A percentile compares a stretch with the other conserved stretches of the same genome.
phyloP scores from a whole-genome alignment of 2,797 vertebrate species.

The Arctocebus calabarensis region DNA sequence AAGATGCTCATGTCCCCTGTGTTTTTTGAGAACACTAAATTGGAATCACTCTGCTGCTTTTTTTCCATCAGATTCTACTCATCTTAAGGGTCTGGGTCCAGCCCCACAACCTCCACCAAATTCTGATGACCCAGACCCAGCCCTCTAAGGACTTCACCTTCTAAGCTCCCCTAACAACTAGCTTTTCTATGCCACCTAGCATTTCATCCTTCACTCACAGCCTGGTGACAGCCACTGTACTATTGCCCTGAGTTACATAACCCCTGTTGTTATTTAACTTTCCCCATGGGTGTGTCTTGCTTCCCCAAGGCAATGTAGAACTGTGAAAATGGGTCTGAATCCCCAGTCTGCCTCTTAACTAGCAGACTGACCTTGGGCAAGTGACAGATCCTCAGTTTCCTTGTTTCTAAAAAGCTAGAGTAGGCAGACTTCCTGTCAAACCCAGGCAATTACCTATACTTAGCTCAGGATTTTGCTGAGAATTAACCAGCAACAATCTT shows the following conservation, averaged over 20 bases:
- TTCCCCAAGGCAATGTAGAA: conserved; percentile 35
- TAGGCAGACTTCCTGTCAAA: background rate
- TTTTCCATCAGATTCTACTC: background rate
- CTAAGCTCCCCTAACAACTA: background rate
- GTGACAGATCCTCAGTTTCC: conserved; percentile 52
- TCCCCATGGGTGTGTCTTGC: background rate
- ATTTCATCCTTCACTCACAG: background rate
- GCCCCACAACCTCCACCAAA: background rate
- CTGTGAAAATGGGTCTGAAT: conserved; percentile 41
- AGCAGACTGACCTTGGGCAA: background rate
- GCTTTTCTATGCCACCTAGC: background rate
- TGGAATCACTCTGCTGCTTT: background rate
- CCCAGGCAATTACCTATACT: background rate
- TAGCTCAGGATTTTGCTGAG: background rate
- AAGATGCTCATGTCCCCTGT: background rate
- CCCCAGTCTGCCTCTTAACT: conserved; percentile 22
- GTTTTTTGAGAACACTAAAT: background rate
- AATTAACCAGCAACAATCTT: background rate
- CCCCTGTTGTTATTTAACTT: conserved; percentile 51
- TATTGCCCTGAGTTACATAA: conserved; percentile 46
- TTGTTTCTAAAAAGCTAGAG: background rate
- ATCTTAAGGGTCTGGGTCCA: background rate
- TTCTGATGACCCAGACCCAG: background rate
- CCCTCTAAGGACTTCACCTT: background rate
- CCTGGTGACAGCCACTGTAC: background rate